A percentile compares a stretch with the other conserved stretches of the same genome.
phyloP scores from a whole-genome alignment of 2,888 invertebrate species.

The Polyploca ridens region DNA sequence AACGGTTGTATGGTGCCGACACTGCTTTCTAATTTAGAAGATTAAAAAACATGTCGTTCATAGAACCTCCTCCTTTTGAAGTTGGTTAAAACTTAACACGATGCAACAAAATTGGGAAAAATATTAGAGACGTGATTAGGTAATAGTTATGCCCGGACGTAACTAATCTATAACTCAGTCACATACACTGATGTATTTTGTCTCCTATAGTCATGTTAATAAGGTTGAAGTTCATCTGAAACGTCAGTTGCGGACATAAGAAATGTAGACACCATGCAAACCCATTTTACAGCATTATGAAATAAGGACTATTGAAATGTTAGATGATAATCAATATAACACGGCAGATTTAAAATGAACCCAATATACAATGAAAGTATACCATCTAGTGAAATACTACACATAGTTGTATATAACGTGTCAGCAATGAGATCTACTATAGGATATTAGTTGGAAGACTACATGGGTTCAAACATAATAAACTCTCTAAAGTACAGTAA shows the following conservation, averaged over 20 bases:
- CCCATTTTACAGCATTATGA: not conserved
- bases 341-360: slow-evolving; percentile 5
- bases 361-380: not conserved
- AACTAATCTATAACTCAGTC: too few relatives aligned
- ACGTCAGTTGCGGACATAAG: too few relatives aligned
- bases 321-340: not conserved
- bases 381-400: not conserved
- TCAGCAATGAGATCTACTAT: slow-evolving; percentile 67
- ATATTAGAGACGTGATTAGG: too few relatives aligned
- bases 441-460: slow-evolving; percentile 70
- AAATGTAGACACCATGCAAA: slow-evolving; percentile 2
- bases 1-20: not conserved
- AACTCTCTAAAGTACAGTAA: slow-evolving; percentile 2
- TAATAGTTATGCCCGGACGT: too few relatives aligned
- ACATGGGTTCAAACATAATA: slow-evolving; percentile 41
- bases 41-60: too few relatives aligned
- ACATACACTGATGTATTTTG: too few relatives aligned
- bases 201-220: too few relatives aligned
- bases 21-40: not conserved
- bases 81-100: too few relatives aligned
- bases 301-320: slow-evolving; percentile 1
- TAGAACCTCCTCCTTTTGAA: too few relatives aligned
- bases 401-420: slow-evolving; percentile 17
- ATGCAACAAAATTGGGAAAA: too few relatives aligned
- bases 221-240: too few relatives aligned